phyloP scores from a whole-genome alignment of 2,888 invertebrate genomes.

The Sthenelais limicola region DNA sequence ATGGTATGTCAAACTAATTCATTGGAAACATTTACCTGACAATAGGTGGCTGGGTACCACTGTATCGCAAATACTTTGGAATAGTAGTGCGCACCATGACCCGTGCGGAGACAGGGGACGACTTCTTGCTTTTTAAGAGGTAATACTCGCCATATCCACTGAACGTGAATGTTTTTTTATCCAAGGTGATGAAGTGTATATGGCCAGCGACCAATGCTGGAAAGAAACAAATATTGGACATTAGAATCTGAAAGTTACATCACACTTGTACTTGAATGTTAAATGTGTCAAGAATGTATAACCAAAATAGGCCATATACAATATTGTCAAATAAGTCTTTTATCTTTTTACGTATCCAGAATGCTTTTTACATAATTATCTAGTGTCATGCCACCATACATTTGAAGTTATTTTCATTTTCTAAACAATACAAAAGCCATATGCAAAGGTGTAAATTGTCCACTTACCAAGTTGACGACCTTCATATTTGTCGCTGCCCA shows the following conservation, averaged over 20 bases:
- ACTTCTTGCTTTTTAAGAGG: not conserved
- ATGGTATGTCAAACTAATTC: too few relatives aligned
- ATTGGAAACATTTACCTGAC: not conserved
- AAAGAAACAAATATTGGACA: not conserved
- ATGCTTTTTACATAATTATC: too few relatives aligned
- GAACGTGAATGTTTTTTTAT: not conserved
- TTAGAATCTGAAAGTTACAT: too few relatives aligned
- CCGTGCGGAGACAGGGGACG: not conserved
- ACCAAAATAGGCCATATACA: too few relatives aligned
- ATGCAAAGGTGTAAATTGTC: too few relatives aligned
- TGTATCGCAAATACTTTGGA: not conserved
- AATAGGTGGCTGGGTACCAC: not conserved
- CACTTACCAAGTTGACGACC: not conserved
- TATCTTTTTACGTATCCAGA: too few relatives aligned
- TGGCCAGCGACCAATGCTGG: not conserved
- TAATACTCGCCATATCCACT: conserved; percentile 19
- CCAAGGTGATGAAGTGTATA: conserved; percentile 9
- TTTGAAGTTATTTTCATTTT: too few relatives aligned
- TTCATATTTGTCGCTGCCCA: conserved; percentile 11
- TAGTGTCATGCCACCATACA: too few relatives aligned
- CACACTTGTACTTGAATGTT: too few relatives aligned
- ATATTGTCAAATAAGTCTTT: too few relatives aligned
- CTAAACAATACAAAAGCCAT: too few relatives aligned
- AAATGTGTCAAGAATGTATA: too few relatives aligned
- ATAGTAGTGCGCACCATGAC: not conserved